These are phyloP conservation scores for Hermodice carunculata DNA, from an alignment of 2,888 invertebrate genomes.

Conservation along the genomic window DNA sequence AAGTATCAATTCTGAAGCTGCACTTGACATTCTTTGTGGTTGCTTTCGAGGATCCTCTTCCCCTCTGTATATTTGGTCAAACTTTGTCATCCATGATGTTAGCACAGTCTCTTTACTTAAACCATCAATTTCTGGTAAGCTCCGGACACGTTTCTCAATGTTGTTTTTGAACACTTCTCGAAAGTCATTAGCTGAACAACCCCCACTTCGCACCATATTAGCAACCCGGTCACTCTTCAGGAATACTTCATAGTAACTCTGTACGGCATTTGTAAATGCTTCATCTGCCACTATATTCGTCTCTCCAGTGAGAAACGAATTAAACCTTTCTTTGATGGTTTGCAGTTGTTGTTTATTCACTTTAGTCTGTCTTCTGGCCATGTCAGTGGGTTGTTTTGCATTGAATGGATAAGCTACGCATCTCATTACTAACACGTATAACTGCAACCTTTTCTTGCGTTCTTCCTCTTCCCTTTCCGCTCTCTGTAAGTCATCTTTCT, in stretches of 20 bases:
- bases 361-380: slow-evolving; percentile 95
- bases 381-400: slow-evolving; percentile 98
- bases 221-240: slow-evolving; percentile 95
- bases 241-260: slow-evolving; percentile 86
- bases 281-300: slow-evolving; percentile 74
- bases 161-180: slow-evolving; percentile 98
- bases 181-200: slow-evolving; percentile 98
- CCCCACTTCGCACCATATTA: slow-evolving; percentile 97
- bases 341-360: slow-evolving; percentile 95
- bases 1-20: slow-evolving; percentile 83
- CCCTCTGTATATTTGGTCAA: slow-evolving; percentile 91
- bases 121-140: slow-evolving; percentile 99
- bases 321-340: slow-evolving; percentile 93
- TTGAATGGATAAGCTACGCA: slow-evolving; percentile 99
- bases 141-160: slow-evolving; percentile 96
- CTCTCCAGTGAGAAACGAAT: slow-evolving; percentile 96
- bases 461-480: slow-evolving; percentile 97
- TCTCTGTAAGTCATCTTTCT: slow-evolving; percentile 77
- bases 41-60: slow-evolving; percentile 72
- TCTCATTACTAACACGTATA: slow-evolving; percentile 98
- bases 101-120: slow-evolving; percentile 98
- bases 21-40: slow-evolving; percentile 75
- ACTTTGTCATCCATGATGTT: slow-evolving; percentile 98
- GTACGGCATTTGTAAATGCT: slow-evolving; percentile 98
- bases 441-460: slow-evolving; percentile 91